Conservation (phyloP, 1,140 invertebrate genomes). For the Pogonus chalceus region DNA sequence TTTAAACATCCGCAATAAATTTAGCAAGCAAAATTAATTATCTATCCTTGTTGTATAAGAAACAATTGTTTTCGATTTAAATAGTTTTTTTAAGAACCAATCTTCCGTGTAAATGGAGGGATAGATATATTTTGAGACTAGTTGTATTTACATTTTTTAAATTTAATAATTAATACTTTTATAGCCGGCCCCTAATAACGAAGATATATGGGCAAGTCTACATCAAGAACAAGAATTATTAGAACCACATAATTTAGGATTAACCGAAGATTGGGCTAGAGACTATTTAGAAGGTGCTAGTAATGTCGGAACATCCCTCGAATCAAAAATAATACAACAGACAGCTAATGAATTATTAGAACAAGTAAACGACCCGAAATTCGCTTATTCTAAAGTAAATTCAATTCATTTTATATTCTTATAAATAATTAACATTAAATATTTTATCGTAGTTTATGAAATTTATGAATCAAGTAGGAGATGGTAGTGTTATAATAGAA, state of each 20-base stretch:
- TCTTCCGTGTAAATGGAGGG: no score
- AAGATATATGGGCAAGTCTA: constrained; percentile 25
- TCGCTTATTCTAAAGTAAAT: constrained; percentile 55
- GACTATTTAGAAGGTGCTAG: constrained; percentile 14
- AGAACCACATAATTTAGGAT: constrained; percentile 9
- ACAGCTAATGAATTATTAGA: constrained; percentile 46
- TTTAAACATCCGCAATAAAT: no score
- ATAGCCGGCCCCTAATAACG: constrained; percentile 19
- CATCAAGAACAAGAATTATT: constrained; percentile 7
- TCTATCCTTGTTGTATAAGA: no score
- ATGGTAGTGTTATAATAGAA: constrained; percentile 46
- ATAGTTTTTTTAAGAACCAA: no score
- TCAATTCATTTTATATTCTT: constrained; percentile 11
- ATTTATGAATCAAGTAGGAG: constrained; percentile 71
- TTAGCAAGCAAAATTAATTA: no score
- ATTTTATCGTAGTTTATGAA: constrained; percentile 57
- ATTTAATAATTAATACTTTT: no score
- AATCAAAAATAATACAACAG: constrained; percentile 40
- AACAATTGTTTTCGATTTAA: no score
- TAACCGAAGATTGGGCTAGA: constrained; percentile 14
- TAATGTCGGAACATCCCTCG: constrained; percentile 22
- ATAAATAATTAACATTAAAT: constrained; percentile 2
- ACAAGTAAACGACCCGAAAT: constrained; percentile 53
- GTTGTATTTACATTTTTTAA: no score
- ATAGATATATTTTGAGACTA: no score